These are phyloP conservation scores for Scaptomyza cyrtandrae DNA, from an alignment of 2,888 invertebrate genomes.

Conservation along the genomic window DNA sequence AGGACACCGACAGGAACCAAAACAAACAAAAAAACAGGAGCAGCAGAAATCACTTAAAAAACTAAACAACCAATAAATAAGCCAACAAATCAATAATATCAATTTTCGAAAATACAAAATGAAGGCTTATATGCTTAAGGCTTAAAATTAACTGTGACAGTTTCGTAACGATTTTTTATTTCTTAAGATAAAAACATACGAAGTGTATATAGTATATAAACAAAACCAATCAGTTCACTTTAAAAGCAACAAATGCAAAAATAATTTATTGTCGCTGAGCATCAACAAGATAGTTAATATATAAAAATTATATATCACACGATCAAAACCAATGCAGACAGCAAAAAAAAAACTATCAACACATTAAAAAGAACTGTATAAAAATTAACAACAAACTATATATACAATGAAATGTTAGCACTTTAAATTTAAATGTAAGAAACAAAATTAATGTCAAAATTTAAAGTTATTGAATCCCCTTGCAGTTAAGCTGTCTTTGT, in stretches of 20 bases:
- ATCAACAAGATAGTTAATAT: conserved; percentile 5
- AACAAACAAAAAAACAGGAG: not conserved
- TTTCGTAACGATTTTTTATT: conserved; percentile 52
- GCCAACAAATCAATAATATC: conserved; percentile 14
- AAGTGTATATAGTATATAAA: conserved; percentile 3
- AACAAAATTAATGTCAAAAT: conserved; percentile 66
- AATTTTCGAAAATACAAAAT: conserved; percentile 16
- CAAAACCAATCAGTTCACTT: conserved; percentile 34
- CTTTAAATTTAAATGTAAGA: conserved; percentile 72
- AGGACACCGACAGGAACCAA: conserved; percentile 19
- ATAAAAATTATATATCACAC: conserved; percentile 20
- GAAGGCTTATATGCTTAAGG: conserved; percentile 52
- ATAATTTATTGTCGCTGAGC: conserved; percentile 2
- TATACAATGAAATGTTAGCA: conserved; percentile 69
- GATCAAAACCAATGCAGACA: conserved; percentile 35
- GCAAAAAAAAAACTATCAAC: conserved; percentile 20
- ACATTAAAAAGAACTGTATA: conserved; percentile 45
- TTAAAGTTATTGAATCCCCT: conserved; percentile 53
- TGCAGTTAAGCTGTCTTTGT: conserved; percentile 33
- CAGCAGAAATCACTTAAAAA: conserved; percentile 7
- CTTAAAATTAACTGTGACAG: conserved; percentile 74
- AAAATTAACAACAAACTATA: conserved; percentile 32
- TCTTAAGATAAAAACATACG: conserved; percentile 13
- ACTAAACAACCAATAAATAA: conserved; percentile 9
- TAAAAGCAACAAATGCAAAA: conserved; percentile 20